A percentile compares a stretch with the other conserved stretches of the same genome.
phyloP scores from a whole-genome alignment of 2,113 vertebrate genomes.

The Petrocephalus zakoni region DNA sequence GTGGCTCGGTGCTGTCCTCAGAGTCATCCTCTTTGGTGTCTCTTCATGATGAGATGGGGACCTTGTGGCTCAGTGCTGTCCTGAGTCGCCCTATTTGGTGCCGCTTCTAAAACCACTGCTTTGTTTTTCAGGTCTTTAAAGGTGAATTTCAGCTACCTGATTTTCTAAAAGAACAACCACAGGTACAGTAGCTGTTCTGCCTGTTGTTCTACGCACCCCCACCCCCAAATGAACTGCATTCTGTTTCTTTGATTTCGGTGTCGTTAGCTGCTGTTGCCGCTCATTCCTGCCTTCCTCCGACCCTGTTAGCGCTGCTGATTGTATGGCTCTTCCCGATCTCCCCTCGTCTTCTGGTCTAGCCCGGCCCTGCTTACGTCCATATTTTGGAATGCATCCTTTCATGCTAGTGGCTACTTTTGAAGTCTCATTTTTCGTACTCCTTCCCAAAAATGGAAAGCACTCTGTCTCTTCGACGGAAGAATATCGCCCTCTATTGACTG shows the following conservation, averaged over 20 bases:
- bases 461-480: not conserved
- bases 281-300: constrained; percentile 13
- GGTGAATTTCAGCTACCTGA: constrained; percentile 97
- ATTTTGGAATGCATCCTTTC: constrained; percentile 35
- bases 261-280: constrained; percentile 21
- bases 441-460: not conserved
- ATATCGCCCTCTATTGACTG: constrained; percentile 34
- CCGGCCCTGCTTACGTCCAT: constrained; percentile 28
- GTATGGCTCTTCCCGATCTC: constrained; percentile 26
- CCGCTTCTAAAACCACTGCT: constrained; percentile 55
- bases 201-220: constrained; percentile 43
- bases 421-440: constrained; percentile 6
- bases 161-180: constrained; percentile 89
- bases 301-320: constrained; percentile 25
- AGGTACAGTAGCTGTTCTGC: constrained; percentile 73
- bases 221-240: constrained; percentile 17
- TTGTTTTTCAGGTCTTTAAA: constrained; percentile 85
- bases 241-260: constrained; percentile 22
- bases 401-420: constrained; percentile 23
- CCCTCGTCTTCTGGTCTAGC: constrained; percentile 28
- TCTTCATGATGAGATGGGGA: constrained; percentile 19
- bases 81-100: not conserved
- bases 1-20: not conserved
- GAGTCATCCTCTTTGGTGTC: not conserved
- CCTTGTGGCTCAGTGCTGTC: not conserved